Evolutionary conservation across 2,888 invertebrate genomes (phyloP), one percentile per base, ranked within the genome.

Genomic region (Cephus pulcher): DNA sequence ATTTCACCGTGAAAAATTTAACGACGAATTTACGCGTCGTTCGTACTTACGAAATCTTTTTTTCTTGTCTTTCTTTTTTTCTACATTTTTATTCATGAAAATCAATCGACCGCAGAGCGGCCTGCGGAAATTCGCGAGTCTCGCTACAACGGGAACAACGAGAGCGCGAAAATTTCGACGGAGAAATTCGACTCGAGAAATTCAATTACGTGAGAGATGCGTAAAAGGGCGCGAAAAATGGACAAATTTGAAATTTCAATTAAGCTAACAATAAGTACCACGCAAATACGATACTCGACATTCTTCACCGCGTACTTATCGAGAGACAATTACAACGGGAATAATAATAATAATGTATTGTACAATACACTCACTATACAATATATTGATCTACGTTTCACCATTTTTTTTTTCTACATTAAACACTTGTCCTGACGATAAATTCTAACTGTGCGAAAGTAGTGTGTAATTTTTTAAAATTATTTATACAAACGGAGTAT

Each of bases 361-460:
- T 74, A 80, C 69, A 75, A 79, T 84, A 82, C 81, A 86, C 80
- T 81, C 79, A 79, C 80, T 86, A 82, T 82, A 82, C 80, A 85
- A 82, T 80, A 78, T 23, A 71, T 32, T 34, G 70, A 32, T 71
- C 71, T 71, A 71, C 32, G 12, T 84, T 81, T 78, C 76, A 81
- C 76, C 37, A 73, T 76, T 80, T 79, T 77, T 80, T 76, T 78
- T 75, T 1, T 37, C n/a, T 23, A 23, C 56, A 56, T 71, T 12
- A 71, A 71, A 71, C 71, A 71, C 23, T 23, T 69, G 76, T 75
- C 75, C 73, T 69, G 78, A 78, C 75, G 76, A 77, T 75, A 80
- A 80, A 76, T 77, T 79, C 82, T 84, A 88, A 86, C 85, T 88
- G 86, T 86, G 86, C 88, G 86, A 83, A 84, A 80, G 75, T 73